phyloP scores from a whole-genome alignment of 2,797 vertebrate genomes.

The Arrhamphus sclerolepis region DNA sequence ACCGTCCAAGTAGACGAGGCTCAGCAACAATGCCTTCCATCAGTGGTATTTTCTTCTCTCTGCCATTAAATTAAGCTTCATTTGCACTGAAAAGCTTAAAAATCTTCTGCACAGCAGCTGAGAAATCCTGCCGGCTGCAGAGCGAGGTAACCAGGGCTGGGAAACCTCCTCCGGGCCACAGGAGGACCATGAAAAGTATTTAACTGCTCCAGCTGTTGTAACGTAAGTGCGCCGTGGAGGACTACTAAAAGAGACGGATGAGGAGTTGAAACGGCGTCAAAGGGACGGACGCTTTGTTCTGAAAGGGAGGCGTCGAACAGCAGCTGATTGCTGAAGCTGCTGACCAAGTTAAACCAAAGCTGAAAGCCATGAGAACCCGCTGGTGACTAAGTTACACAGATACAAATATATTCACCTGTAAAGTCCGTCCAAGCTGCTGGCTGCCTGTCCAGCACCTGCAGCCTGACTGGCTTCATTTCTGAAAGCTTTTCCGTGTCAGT shows the following conservation, averaged over 20 bases:
- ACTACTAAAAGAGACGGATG: constrained; percentile 20
- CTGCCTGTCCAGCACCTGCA: no score
- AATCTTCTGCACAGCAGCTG: constrained; percentile 9
- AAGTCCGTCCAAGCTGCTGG: no score
- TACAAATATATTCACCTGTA: no score
- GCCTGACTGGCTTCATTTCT: no score
- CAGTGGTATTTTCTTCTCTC: constrained; percentile 12
- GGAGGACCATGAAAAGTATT: constrained; percentile 44
- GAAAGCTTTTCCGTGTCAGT: no score
- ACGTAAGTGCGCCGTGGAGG: constrained; percentile 25
- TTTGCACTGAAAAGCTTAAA: constrained; percentile 34
- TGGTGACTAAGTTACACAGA: no score
- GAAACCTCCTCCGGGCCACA: constrained; percentile 25
- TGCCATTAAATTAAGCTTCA: constrained; percentile 39
- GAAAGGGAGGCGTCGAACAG: neutral
- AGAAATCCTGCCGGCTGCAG: constrained; percentile 25
- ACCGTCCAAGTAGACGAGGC: constrained; percentile 9
- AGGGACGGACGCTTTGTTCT: neutral
- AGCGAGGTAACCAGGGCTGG: constrained; percentile 34
- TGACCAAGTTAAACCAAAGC: no score
- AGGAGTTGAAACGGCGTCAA: constrained; percentile 16
- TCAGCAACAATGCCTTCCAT: constrained; percentile 19
- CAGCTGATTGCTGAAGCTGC: no score
- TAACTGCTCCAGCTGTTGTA: constrained; percentile 47
- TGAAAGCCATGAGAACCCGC: no score